phyloP scores from a whole-genome alignment of 1,140 invertebrate species.

The Scylla paramamosain region DNA sequence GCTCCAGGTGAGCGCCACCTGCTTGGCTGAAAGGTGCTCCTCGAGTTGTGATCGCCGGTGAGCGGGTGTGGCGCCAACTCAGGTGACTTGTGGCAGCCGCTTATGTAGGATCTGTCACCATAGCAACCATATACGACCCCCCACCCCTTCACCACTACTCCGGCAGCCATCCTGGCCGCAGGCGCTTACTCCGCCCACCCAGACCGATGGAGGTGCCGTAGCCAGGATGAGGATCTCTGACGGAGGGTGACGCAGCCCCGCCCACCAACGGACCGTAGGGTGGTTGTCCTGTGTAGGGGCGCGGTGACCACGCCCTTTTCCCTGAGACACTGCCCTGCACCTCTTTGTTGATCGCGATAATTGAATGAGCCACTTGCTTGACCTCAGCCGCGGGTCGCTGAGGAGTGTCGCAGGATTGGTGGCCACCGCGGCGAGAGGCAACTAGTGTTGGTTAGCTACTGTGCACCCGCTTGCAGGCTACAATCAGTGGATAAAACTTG shows the following conservation, averaged over 20 bases:
- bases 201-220: conserved; percentile 46
- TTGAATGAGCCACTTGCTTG: not conserved
- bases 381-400: not conserved
- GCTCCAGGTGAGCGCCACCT: not conserved
- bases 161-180: not conserved
- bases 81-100: not conserved
- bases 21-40: not conserved
- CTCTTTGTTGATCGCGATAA: not conserved
- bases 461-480: not conserved
- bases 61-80: not conserved
- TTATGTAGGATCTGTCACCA: not conserved
- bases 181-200: conserved; percentile 14
- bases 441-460: conserved; percentile 8
- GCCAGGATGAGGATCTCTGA: not conserved
- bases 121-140: not conserved
- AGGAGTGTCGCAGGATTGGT: not conserved
- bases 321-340: not conserved
- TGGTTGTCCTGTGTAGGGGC: not conserved
- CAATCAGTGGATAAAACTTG: not conserved
- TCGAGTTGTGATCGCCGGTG: not conserved
- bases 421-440: not conserved
- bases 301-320: not conserved
- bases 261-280: conserved; percentile 1
- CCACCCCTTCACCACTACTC: not conserved
- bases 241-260: conserved; percentile 44